Evolutionary conservation across 2,888 invertebrate species (phyloP), one percentile per base, ranked within the genome.

Genomic region (Aromia moschata): DNA sequence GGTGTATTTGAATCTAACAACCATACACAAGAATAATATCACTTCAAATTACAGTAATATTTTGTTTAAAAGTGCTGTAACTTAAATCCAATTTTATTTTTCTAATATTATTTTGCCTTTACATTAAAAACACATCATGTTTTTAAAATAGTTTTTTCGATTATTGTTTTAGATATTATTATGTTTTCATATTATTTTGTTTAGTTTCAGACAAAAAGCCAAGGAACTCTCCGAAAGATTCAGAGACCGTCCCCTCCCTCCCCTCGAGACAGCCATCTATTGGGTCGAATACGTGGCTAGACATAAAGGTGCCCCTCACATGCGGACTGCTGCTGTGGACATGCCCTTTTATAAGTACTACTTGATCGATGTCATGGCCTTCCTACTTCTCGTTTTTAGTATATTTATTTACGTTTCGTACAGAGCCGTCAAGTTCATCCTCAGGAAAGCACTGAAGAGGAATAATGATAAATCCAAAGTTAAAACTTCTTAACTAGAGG

Each of bases 201-300:
- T 25, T 25, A 79, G 79, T 46, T 75, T 72, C 44, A 60, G 60
- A 16, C 65, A 77, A 73, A 77, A 78, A 53, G 83, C 82, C 0
- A 71, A 82, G 64, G 79, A 81, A 68, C 70, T 83, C 1, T 84
- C 85, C 0, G 72, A 72, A 12, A 73, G 82, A 11, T 86, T 85
- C 73, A 79, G 80, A 30, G 86, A 87, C 69, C 83, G 88, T 0
- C 85, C 84, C 0, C 77, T 85, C 60, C 77, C 83, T 1, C 85
- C 89, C 0, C 78, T 87, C 17, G 84, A 85, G 15, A 85, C 85
- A 4, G 83, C 90, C 7, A 79, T 87, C 5, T 86, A 86, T 80
- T 90, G 89, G 89, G 83, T 87, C 16, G 89, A 90, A 72, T 85
- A 89, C 72, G 85, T 88, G 0, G 85, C 84, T 0, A 79, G 83